A percentile compares a stretch with the other conserved stretches of the same genome.
Conservation (phyloP, 2,797 vertebrate species). For the Gallinago solitaria region DNA sequence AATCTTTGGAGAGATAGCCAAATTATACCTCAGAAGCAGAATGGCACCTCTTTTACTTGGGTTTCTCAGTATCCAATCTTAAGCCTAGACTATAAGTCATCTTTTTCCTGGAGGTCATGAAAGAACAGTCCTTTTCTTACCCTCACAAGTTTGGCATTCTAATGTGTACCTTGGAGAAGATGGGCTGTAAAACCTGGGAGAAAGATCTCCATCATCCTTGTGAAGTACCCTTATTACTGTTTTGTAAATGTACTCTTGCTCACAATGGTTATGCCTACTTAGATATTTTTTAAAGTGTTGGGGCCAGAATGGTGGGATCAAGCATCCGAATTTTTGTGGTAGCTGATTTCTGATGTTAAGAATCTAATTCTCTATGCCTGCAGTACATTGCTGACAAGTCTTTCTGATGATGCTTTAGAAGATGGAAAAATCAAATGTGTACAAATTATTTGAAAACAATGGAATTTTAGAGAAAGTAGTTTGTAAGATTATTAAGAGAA, state of each 20-base stretch:
- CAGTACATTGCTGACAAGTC: background rate
- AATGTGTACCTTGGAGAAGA: background rate
- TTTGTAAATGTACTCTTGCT: background rate
- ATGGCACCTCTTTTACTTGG: background rate
- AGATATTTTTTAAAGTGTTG: background rate
- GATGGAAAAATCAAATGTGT: background rate
- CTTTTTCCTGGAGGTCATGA: background rate
- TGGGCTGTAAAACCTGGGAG: background rate
- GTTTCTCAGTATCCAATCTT: background rate
- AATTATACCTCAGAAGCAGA: background rate
- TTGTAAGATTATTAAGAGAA: background rate
- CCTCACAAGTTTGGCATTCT: background rate
- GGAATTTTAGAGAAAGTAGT: background rate
- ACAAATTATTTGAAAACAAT: background rate
- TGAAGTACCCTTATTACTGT: background rate
- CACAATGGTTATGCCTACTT: background rate
- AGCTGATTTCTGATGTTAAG: background rate
- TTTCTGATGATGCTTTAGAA: background rate
- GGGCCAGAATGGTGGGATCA: background rate
- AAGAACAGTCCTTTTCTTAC: background rate
- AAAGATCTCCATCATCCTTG: background rate
- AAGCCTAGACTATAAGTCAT: accelerated
- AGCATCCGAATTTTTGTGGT: background rate
- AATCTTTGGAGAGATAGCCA: background rate
- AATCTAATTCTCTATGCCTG: background rate